Conservation (phyloP, 2,113 vertebrate genomes). For the Ptyas mucosa region DNA sequence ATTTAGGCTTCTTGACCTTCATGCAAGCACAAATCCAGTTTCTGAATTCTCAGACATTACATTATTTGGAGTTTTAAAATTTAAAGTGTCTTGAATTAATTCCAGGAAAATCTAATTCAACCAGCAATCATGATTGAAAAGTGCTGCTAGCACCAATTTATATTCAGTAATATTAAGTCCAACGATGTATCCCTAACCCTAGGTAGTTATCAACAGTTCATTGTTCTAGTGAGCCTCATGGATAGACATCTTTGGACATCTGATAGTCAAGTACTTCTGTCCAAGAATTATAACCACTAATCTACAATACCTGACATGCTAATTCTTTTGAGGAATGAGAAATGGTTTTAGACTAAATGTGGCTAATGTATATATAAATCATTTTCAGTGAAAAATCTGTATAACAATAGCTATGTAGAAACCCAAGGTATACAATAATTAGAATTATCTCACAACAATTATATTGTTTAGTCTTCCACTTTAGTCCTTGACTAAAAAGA, state of each 20-base stretch:
- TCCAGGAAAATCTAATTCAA: not conserved
- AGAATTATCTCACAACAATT: not conserved
- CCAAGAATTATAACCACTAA: not conserved
- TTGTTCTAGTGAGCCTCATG: not conserved
- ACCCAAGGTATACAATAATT: not conserved
- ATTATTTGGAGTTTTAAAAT: not conserved
- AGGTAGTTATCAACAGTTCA: not conserved
- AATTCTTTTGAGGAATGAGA: not conserved
- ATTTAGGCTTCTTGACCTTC: not conserved
- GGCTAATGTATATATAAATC: not conserved
- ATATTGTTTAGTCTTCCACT: not conserved
- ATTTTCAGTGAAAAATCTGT: not conserved
- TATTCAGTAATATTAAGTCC: not conserved
- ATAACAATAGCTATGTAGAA: not conserved
- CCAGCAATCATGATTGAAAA: not conserved
- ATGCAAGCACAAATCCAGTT: not conserved
- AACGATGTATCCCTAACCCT: not conserved
- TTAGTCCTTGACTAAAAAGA: not conserved
- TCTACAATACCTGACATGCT: not conserved
- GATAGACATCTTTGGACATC: not conserved
- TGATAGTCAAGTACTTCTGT: not conserved
- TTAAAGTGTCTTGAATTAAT: not conserved
- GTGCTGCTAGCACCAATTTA: not conserved
- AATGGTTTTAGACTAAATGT: not conserved
- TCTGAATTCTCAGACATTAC: not conserved